Evolutionary conservation across 2,888 invertebrate species (phyloP), one percentile per base, ranked within the genome.

Genomic region (Drosophila tripunctata): DNA sequence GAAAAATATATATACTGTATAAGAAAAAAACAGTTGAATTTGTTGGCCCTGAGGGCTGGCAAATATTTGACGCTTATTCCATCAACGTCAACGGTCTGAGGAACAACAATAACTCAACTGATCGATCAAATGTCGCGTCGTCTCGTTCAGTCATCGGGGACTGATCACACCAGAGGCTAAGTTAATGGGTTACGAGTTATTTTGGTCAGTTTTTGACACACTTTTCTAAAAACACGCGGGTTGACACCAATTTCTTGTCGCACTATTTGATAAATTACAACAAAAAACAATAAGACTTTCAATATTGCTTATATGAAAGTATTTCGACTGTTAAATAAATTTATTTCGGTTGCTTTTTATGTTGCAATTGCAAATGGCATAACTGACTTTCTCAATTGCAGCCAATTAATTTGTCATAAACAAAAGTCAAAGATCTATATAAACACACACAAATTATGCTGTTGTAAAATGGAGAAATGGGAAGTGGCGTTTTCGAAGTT

Each of bases 81-180:
- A 78, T 78, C 78, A 78, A 62, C 56, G 75, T 78, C 78, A 65
- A 61, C 67, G 66, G 22, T 33, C 14, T 10, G 48, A 44, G 43
- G 41, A 24, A 38, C 65, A 45, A 64, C 61, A 72, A 71, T 67
- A 78, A 70, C 52, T 67, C 61, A 72, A 65, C 80, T 70, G 81
- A 82, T 82, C 84, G 77, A 82, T 82, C 86, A 83, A 82, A 81
- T 78, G 71, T 72, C 68, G 78, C n/a, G n/a, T n/a, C n/a, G n/a
- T n/a, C n/a, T n/a, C n/a, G n/a, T n/a, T 45, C 66, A 31, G 8
- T n/a, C n/a, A n/a, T 24, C 24, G 51, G 6, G 61, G 47, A 75
- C 75, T 75, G 65, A 75, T 82, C 76, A 52, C 55, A 47, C 43
- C 75, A 41, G 54, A 35, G 54, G 33, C 52, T 30, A 45, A 60